phyloP scores from a whole-genome alignment of 2,888 invertebrate genomes.

The Azorinus chamasolen region DNA sequence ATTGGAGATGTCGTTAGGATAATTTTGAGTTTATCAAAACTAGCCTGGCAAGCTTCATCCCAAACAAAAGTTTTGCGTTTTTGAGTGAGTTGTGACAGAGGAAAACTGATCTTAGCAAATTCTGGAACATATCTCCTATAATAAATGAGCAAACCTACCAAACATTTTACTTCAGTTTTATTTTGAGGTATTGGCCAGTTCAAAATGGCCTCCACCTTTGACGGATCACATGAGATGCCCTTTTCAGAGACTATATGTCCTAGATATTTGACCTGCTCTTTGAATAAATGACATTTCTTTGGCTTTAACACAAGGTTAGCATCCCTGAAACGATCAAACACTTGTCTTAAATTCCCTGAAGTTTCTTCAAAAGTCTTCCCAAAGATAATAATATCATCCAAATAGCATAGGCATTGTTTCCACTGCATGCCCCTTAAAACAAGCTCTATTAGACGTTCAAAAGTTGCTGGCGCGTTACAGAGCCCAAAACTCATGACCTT shows the following conservation, averaged over 20 bases:
- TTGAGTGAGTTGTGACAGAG: slow-evolving; percentile 6
- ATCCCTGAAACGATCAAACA: slow-evolving; percentile 52
- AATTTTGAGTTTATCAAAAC: too few relatives aligned
- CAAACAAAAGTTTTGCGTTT: slow-evolving; percentile 1
- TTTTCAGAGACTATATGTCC: slow-evolving; percentile 37
- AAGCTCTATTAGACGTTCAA: too few relatives aligned
- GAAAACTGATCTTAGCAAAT: slow-evolving; percentile 22
- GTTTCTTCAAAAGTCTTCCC: slow-evolving; percentile 38
- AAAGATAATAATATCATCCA: slow-evolving; percentile 67
- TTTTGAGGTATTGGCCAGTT: slow-evolving; percentile 35
- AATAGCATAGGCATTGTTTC: slow-evolving; percentile 46
- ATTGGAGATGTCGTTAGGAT: slow-evolving; percentile 47
- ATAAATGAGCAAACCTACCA: slow-evolving; percentile 34
- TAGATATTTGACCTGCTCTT: slow-evolving; percentile 26
- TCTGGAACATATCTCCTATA: slow-evolving; percentile 45
- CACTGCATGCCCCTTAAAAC: slow-evolving; percentile 27
- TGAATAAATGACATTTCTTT: slow-evolving; percentile 63
- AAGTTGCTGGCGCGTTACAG: slow-evolving; percentile 60
- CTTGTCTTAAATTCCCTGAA: slow-evolving; percentile 41
- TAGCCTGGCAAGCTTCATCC: too few relatives aligned
- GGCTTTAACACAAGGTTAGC: slow-evolving; percentile 66
- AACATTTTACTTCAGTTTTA: slow-evolving; percentile 36
- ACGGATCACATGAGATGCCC: slow-evolving; percentile 32
- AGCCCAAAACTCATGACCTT: slow-evolving; percentile 60
- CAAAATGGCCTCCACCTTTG: slow-evolving; percentile 22